Base-by-base conservation (phyloP, 2,797 vertebrate genomes). In the Valencia hispanica region DNA sequence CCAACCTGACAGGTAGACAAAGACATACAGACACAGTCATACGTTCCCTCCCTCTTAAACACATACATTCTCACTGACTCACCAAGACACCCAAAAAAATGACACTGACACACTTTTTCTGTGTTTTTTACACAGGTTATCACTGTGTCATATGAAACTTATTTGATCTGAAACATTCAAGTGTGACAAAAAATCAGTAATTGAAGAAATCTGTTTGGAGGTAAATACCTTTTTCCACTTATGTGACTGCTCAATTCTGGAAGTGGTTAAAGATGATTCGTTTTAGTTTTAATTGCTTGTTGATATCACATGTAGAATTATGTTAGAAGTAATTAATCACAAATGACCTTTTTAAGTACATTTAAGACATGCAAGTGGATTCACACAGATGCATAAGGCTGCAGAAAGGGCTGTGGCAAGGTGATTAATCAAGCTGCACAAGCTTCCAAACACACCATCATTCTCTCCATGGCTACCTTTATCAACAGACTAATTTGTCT, bases 401-500 rank as follows among this genome's bases (percentile, higher is more conserved):
- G 45, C 76, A 84, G 45, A 74, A 36, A 73, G 61, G 75, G 74
- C 68, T 78, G 74, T 74, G 77, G 85, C 63, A 55, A 77, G 83
- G 90, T 91, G 85, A 94, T 95, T 91, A 85, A 91, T 94, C 92
- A 93, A 81, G 47, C 78, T 32, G 70, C 66, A 79, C 89, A 74
- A 73, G 78, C 78, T 86, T 88, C 80, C 85, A 87, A 90, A 92
- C 86, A 87, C 90, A 78, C 84, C 73, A 76, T 87, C 82, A 32
- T 83, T 89, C 88, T 84, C 78, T 84, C 79, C 78, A 79, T 77
- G 80, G 84, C 77, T 81, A 75, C 84, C 77, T 89, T 90, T 90
- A 91, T 94, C 93, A 93, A 91, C 91, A 88, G 88, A 84, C 91
- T 89, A 89, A 94, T 95, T 93, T 94, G 90, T 93, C 91, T 94